Evolutionary conservation across 2,888 invertebrate species (phyloP).

Genomic region (Drosophila neotestacea): DNA sequence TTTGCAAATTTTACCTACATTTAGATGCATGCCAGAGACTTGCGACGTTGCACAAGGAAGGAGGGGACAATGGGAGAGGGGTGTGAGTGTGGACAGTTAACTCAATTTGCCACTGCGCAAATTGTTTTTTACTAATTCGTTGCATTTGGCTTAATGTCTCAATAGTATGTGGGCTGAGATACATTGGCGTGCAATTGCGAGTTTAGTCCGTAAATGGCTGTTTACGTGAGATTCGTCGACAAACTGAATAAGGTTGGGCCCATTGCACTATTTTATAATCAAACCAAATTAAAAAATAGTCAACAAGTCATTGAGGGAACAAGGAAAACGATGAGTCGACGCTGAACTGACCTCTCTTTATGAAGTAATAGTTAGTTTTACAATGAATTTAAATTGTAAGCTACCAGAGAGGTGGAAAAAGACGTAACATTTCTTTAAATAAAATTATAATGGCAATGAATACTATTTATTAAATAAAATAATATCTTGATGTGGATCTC

Average conservation of each 20-base stretch:
- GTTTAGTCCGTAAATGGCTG: conserved; percentile 16
- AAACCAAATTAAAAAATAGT: background rate
- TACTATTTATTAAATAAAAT: too few relatives aligned
- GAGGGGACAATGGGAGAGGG: background rate
- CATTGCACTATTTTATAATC: conserved; percentile 10
- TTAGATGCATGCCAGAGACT: conserved; percentile 12
- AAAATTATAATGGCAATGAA: too few relatives aligned
- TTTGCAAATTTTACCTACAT: conserved; percentile 4
- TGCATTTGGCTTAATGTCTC: conserved; percentile 33
- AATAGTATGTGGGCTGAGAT: conserved; percentile 13
- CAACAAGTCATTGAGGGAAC: background rate
- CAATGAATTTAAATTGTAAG: background rate
- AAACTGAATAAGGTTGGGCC: conserved; percentile 27
- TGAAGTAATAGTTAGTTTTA: background rate
- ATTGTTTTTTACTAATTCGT: conserved; percentile 52
- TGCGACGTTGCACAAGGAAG: background rate
- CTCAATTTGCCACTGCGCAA: conserved; percentile 66
- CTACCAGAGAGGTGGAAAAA: too few relatives aligned
- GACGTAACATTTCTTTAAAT: too few relatives aligned
- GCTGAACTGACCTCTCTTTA: background rate
- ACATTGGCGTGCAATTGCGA: conserved; percentile 7
- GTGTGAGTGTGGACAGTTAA: conserved; percentile 1
- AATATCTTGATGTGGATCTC: too few relatives aligned
- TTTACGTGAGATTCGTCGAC: conserved; percentile 23
- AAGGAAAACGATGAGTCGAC: background rate